A percentile compares a stretch with the other conserved stretches of the same genome.
Evolutionary conservation across 2,797 vertebrate genomes (phyloP).

Genomic region (Crax fasciolata): DNA sequence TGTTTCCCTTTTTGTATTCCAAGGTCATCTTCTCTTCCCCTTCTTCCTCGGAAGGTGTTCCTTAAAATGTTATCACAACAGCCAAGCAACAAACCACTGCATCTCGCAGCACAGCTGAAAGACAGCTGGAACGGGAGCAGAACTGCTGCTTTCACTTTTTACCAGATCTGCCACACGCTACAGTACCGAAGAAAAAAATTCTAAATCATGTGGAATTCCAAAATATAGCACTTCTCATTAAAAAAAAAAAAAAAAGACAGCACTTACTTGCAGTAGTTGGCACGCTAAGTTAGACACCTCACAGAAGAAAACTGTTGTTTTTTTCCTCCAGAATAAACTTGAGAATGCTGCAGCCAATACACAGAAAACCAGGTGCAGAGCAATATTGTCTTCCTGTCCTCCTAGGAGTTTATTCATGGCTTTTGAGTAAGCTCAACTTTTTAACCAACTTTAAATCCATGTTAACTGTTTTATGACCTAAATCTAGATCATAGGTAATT

Average conservation of each 20-base stretch:
- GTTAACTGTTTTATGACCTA: neutral
- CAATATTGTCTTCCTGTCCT: neutral
- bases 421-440: neutral
- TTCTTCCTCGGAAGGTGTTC: neutral
- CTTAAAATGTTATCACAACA: neutral
- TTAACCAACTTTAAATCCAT: neutral
- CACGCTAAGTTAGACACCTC: neutral
- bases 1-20: accelerated
- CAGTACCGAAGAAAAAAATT: neutral
- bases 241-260: neutral
- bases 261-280: neutral
- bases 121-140: neutral
- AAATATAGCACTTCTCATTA: neutral
- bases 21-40: neutral
- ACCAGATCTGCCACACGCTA: neutral
- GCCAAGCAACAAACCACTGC: neutral
- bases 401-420: neutral
- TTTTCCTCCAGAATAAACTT: neutral
- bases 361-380: neutral
- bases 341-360: neutral
- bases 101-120: neutral
- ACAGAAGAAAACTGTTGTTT: neutral
- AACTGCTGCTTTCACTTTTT: neutral
- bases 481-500: neutral
- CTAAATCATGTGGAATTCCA: neutral